Conservation (phyloP, 2,888 invertebrate genomes). For the Philopedon plagiatum region DNA sequence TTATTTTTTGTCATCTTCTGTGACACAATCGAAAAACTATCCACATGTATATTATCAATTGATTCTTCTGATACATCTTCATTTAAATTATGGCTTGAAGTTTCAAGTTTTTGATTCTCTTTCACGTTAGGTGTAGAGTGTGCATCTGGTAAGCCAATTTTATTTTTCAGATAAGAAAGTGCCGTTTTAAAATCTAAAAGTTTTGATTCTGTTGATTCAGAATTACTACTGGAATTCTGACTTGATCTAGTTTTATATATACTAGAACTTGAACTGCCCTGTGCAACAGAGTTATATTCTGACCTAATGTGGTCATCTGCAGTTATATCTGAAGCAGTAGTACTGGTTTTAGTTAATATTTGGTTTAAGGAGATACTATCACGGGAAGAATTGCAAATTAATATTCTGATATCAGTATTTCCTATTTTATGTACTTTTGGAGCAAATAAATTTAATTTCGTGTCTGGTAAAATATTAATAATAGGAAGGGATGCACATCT, state of each 20-base stretch:
- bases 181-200: conserved; percentile 51
- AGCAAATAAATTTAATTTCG: background rate
- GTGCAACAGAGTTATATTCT: background rate
- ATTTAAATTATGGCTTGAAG: background rate
- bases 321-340: background rate
- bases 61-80: background rate
- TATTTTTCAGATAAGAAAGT: conserved; percentile 56
- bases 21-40: background rate
- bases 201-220: conserved; percentile 33
- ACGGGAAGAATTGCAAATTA: conserved; percentile 29
- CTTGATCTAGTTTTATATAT: background rate
- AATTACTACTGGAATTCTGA: conserved; percentile 17
- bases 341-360: conserved; percentile 7
- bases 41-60: background rate
- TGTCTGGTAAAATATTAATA: conserved; percentile 36
- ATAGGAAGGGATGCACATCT: conserved; percentile 65
- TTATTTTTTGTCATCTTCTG: no score
- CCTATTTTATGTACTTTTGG: background rate
- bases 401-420: conserved; percentile 10
- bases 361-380: conserved; percentile 38
- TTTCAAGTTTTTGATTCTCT: conserved; percentile 7
- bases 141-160: conserved; percentile 70
- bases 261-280: conserved; percentile 12
- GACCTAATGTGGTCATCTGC: background rate
- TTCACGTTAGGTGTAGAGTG: conserved; percentile 70